phyloP scores from a whole-genome alignment of 2,113 vertebrate species.

The Pandion haliaetus region DNA sequence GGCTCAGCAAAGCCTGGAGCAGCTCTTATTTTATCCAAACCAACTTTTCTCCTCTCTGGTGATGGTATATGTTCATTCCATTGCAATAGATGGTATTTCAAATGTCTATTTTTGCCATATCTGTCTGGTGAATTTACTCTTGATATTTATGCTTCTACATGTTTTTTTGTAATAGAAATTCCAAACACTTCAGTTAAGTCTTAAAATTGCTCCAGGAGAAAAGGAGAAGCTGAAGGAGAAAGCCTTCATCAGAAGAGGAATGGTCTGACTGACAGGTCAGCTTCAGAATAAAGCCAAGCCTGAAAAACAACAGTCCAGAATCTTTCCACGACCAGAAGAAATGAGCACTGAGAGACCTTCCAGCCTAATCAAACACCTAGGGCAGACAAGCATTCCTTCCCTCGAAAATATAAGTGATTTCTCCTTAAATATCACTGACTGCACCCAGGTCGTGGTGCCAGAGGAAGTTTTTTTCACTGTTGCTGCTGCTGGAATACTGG shows the following conservation, averaged over 20 bases:
- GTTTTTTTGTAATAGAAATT: conserved; percentile 22
- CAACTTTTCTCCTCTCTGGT: neutral
- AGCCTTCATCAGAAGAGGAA: neutral
- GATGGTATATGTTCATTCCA: neutral
- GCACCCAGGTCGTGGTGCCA: conserved; percentile 81
- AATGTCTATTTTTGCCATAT: neutral
- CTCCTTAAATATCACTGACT: conserved; percentile 77
- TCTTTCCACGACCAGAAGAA: neutral
- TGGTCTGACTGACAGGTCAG: neutral
- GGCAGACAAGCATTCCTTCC: neutral
- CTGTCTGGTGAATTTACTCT: neutral
- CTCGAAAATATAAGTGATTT: conserved; percentile 35
- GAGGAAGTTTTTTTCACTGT: conserved; percentile 85
- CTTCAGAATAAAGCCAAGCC: neutral
- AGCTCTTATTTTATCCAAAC: neutral
- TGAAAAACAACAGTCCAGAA: neutral
- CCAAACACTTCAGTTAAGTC: neutral
- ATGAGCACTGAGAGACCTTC: conserved; percentile 46
- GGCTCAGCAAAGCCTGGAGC: neutral
- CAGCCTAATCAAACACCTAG: neutral
- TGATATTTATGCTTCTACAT: neutral
- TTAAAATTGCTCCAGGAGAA: neutral
- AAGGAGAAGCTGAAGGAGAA: neutral
- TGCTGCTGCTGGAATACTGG: conserved; percentile 82
- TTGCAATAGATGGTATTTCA: neutral